Base-by-base conservation (phyloP, 2,888 invertebrate species). In the Oscheius sp. region DNA sequence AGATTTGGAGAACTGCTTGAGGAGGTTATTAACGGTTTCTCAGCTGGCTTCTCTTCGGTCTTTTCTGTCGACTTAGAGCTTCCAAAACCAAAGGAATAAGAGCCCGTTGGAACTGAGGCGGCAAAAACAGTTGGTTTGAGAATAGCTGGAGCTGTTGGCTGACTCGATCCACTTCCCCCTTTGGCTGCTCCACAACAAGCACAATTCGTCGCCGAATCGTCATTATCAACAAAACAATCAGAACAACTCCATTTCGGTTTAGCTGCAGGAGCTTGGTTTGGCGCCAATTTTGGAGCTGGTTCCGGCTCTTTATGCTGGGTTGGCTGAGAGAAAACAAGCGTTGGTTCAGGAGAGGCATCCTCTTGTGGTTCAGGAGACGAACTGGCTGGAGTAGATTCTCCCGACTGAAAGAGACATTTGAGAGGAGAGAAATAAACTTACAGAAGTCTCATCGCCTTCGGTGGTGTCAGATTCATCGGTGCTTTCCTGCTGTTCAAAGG, bases 401-500 rank as follows among this genome's bases (percentile, higher is more conserved):
- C 33, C 1, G 63, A 63, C 29, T 46, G 33, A 3, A 57, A 39
- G n/a, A n/a, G n/a, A 33, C 12, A 15, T 31, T 33, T 17, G 12
- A 34, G 15, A 31, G 33, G 6, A 31, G 8, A 8, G 55, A 34
- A 1, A 39, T 20, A 27, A 5, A 37, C 61, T 8, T 12, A 31
- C 34, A 6, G 39, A 20, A 23, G 55, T 20, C n/a, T 58, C 29
- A 15, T 46, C 48, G 31, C 37, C 31, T 17, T 65, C 46, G 1
- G 34, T 34, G 15, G 29, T 25, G 10, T 48, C 48, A 23, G 52
- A 50, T n/a, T n/a, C n/a, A n/a, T n/a, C n/a, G 17, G 29, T 52
- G 29, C 23, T 33, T 3, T 33, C 15, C 53, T 53, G 55, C 12
- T 55, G 34, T n/a, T 55, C 55, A n/a, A 55, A 55, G 17, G 34